Percentiles rank a stretch among this genome's conserved stretches.
These are phyloP conservation scores for Salvator merianae DNA, from an alignment of 2,113 vertebrate genomes.

Conservation along the genomic window DNA sequence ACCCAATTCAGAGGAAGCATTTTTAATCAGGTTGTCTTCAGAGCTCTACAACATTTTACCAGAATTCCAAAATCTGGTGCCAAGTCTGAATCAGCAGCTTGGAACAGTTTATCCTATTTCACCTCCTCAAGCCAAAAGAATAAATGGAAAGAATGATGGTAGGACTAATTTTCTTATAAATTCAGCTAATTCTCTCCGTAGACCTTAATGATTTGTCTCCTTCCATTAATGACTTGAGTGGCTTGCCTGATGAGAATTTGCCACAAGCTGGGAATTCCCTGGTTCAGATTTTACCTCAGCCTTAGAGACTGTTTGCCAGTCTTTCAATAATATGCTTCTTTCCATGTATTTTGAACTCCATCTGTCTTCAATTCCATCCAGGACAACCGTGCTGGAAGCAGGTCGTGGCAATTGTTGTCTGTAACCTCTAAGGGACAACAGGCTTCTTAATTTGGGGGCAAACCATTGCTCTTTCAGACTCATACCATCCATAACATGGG, in stretches of 20 bases:
- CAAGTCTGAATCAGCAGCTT: neutral
- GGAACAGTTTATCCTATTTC: neutral
- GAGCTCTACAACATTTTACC: conserved; percentile 48
- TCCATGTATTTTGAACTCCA: no score
- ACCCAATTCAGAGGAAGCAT: conserved; percentile 64
- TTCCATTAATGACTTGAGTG: no score
- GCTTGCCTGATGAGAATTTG: neutral
- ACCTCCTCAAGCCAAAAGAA: conserved; percentile 7
- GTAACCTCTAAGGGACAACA: no score
- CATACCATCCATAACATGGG: no score
- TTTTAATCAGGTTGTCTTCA: conserved; percentile 69
- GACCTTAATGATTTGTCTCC: neutral
- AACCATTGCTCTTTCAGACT: neutral
- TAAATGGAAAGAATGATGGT: conserved; percentile 45
- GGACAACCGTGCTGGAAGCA: no score
- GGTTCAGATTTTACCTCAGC: neutral
- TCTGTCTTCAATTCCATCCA: no score
- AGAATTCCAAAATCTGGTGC: neutral
- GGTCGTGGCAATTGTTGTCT: no score
- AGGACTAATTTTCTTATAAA: neutral
- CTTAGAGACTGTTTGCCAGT: neutral
- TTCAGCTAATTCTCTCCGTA: neutral
- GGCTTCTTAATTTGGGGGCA: no score
- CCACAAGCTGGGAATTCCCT: neutral
- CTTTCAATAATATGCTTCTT: no score